Evolutionary conservation across 2,113 vertebrate genomes (phyloP).

Genomic region (Hystrix cristata): DNA sequence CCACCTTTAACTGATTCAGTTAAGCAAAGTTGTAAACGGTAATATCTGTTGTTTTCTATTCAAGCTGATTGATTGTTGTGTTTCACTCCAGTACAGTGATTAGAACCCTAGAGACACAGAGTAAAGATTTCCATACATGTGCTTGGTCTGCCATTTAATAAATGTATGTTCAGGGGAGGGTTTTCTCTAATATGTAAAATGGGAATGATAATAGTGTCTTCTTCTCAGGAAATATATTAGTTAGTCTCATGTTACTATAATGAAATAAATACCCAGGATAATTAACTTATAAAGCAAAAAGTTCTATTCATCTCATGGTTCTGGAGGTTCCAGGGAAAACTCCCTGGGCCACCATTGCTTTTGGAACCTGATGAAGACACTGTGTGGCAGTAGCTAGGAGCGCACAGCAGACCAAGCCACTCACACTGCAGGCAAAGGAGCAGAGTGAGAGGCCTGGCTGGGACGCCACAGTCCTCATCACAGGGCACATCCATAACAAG

Average conservation of each 20-base stretch:
- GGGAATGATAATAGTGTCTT: not conserved
- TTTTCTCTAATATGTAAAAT: slow-evolving; percentile 34
- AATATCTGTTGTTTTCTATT: not conserved
- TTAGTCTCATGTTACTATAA: not conserved
- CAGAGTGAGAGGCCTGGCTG: not conserved
- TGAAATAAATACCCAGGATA: not conserved
- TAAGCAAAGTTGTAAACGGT: not conserved
- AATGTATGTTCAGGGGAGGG: not conserved
- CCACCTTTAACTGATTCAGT: not conserved
- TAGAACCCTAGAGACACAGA: not conserved
- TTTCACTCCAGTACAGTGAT: not conserved
- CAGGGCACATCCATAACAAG: not conserved
- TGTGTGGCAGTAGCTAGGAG: not conserved
- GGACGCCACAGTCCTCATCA: not conserved
- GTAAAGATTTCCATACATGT: not conserved
- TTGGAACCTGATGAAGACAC: not conserved
- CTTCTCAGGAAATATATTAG: not conserved
- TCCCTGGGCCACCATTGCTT: not conserved
- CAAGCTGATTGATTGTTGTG: not conserved
- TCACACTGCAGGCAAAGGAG: not conserved
- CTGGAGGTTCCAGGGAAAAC: not conserved
- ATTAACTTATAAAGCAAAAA: not conserved
- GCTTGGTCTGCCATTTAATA: not conserved
- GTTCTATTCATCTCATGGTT: too few relatives aligned
- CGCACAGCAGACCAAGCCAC: not conserved